Evolutionary conservation across 2,797 vertebrate species (phyloP).

Genomic region (Hafferia zeledoni): DNA sequence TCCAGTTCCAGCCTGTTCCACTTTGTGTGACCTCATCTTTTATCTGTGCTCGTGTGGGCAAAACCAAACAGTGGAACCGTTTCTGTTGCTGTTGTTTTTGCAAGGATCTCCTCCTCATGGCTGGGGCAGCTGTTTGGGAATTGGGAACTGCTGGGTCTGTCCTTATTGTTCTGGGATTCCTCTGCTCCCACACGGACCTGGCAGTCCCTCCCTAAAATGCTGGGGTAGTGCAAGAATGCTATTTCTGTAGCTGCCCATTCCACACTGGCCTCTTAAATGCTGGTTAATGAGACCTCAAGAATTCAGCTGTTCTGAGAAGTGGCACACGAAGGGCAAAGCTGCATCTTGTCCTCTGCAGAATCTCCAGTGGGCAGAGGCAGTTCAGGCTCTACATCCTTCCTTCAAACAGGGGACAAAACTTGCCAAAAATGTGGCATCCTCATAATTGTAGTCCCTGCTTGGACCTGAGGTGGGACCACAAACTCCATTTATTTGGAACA

Average conservation of each 20-base stretch:
- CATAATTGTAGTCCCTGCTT: slow-evolving; percentile 8
- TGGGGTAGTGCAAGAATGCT: slow-evolving; percentile 20
- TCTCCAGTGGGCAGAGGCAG: slow-evolving; percentile 14
- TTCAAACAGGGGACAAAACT: background rate
- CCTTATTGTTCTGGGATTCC: slow-evolving; percentile 54
- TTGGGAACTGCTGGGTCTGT: slow-evolving; percentile 26
- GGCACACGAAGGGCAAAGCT: background rate
- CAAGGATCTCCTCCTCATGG: slow-evolving; percentile 42
- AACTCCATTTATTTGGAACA: background rate
- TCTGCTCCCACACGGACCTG: slow-evolving; percentile 20
- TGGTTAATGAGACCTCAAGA: slow-evolving; percentile 65
- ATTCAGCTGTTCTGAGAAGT: slow-evolving; percentile 53
- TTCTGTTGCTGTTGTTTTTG: slow-evolving; percentile 11
- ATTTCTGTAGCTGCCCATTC: slow-evolving; percentile 50
- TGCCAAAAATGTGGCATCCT: slow-evolving; percentile 29
- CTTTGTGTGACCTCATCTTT: slow-evolving; percentile 10
- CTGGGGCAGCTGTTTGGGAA: slow-evolving; percentile 5
- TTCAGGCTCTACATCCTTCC: slow-evolving; percentile 10
- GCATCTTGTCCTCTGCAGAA: background rate
- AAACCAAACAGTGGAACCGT: background rate
- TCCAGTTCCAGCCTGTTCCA: background rate
- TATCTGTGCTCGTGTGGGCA: background rate
- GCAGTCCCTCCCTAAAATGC: slow-evolving; percentile 24
- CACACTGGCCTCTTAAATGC: slow-evolving; percentile 33
- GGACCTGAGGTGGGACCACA: slow-evolving; percentile 42